phyloP scores from a whole-genome alignment of 2,113 vertebrate species.

The Piaya cayana region DNA sequence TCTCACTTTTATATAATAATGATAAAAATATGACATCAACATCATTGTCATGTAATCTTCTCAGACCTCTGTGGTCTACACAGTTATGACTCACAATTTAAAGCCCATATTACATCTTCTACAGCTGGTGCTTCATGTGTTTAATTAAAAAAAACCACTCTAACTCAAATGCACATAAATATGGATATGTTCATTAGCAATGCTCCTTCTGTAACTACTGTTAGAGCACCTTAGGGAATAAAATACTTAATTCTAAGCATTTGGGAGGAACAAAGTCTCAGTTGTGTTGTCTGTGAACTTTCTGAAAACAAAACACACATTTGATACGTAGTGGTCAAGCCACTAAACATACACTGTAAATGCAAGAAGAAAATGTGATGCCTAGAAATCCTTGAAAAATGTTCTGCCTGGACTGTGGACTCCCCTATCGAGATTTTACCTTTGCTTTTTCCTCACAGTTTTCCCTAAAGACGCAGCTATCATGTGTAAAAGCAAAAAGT shows the following conservation, averaged over 20 bases:
- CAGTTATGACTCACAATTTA: background rate
- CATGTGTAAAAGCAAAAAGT: background rate
- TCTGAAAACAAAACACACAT: background rate
- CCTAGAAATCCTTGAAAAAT: background rate
- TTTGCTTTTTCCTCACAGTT: background rate
- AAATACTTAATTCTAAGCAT: background rate
- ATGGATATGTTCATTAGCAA: background rate
- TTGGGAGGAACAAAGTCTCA: background rate
- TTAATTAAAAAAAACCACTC: background rate
- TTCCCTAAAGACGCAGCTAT: background rate
- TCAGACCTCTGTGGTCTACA: background rate
- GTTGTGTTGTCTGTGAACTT: background rate
- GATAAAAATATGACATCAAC: background rate
- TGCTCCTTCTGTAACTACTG: background rate
- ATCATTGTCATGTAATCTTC: background rate
- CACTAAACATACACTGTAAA: background rate
- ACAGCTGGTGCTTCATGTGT: background rate
- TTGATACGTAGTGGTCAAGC: background rate
- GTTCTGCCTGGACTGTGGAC: background rate
- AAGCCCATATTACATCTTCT: background rate
- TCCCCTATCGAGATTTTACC: background rate
- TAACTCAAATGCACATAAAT: background rate
- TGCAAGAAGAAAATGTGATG: background rate
- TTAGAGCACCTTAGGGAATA: background rate
- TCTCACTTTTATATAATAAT: background rate